Conservation (phyloP, 2,888 invertebrate species). For the Biston betularia region DNA sequence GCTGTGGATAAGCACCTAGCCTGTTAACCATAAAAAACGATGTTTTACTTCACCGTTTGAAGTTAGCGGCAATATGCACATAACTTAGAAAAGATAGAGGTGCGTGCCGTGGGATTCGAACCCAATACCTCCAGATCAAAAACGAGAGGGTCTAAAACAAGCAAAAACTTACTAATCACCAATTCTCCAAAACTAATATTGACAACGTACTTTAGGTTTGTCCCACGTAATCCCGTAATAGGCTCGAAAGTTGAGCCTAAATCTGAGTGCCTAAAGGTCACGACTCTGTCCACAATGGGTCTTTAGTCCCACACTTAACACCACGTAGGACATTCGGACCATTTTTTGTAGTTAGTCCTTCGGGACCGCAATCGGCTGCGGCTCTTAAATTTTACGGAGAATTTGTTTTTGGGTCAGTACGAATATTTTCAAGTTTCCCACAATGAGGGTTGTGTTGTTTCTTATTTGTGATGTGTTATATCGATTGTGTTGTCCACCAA, state of each 20-base stretch:
- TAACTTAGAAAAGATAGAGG: too few relatives aligned
- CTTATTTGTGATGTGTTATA: slow-evolving; percentile 28
- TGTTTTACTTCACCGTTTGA: too few relatives aligned
- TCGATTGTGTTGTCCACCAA: slow-evolving; percentile 3
- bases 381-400: slow-evolving; percentile 37
- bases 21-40: too few relatives aligned
- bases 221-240: slow-evolving; percentile 40
- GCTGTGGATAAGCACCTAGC: too few relatives aligned
- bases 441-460: slow-evolving; percentile 30
- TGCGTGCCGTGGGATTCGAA: too few relatives aligned
- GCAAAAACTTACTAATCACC: slow-evolving; percentile 16
- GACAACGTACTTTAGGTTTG: slow-evolving; percentile 33
- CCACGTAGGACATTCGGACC: slow-evolving; percentile 29
- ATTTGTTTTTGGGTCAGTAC: slow-evolving; percentile 36
- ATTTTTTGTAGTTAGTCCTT: slow-evolving; percentile 35
- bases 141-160: neutral
- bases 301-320: slow-evolving; percentile 41
- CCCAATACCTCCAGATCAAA: too few relatives aligned
- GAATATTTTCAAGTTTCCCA: slow-evolving; percentile 39
- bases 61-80: too few relatives aligned
- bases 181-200: slow-evolving; percentile 34
- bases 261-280: slow-evolving; percentile 30
- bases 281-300: slow-evolving; percentile 32
- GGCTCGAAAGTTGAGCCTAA: slow-evolving; percentile 18
- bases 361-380: slow-evolving; percentile 24